These are phyloP conservation scores for Himantopus leucocephalus DNA, from an alignment of 2,113 vertebrate genomes.

Conservation along the genomic window DNA sequence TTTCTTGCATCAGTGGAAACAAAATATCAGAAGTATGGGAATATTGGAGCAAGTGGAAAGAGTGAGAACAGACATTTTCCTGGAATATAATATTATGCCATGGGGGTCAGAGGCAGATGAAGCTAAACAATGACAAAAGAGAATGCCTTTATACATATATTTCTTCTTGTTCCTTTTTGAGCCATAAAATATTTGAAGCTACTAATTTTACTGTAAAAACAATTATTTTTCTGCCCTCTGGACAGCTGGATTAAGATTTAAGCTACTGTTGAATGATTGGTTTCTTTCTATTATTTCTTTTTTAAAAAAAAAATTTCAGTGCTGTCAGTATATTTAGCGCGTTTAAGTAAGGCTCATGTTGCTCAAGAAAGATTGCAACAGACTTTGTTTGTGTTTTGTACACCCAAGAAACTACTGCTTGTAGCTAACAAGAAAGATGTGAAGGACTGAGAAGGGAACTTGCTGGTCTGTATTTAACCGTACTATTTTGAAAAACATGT, in stretches of 20 bases:
- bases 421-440: not conserved
- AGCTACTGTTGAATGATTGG: not conserved
- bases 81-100: constrained; percentile 15
- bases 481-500: not conserved
- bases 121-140: constrained; percentile 7
- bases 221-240: not conserved
- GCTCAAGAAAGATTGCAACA: constrained; percentile 1
- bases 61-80: constrained; percentile 44
- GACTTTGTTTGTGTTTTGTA: not conserved
- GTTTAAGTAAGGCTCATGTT: not conserved
- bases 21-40: constrained; percentile 36
- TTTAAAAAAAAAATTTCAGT: not conserved
- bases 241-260: not conserved
- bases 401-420: not conserved
- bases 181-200: not conserved
- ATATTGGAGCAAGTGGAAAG: constrained; percentile 30
- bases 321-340: not conserved
- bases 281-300: not conserved
- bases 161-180: not conserved
- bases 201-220: not conserved
- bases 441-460: not conserved
- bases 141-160: not conserved
- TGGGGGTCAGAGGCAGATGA: constrained; percentile 6
- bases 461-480: not conserved
- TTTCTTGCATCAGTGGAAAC: constrained; percentile 34